Conservation (phyloP, 1,140 invertebrate genomes). For the Heliconius himera region DNA sequence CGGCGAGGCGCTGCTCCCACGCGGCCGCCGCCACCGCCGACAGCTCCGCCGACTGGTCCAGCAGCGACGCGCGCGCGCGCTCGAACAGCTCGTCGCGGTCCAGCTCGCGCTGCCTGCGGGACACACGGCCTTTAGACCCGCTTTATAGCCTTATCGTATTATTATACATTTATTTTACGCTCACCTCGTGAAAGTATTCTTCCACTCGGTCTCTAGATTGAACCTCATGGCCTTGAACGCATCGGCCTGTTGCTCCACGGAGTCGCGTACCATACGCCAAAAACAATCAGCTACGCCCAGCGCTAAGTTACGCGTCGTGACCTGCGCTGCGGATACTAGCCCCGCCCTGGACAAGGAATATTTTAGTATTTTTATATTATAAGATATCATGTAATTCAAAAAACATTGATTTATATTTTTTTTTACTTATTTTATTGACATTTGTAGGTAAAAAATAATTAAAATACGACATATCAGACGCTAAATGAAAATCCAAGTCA, state of each 20-base stretch:
- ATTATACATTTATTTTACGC: background rate
- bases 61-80: constrained; percentile 96
- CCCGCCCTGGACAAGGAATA: constrained; percentile 86
- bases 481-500: too few relatives aligned
- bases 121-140: too few relatives aligned
- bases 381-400: too few relatives aligned
- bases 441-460: too few relatives aligned
- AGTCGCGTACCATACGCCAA: constrained; percentile 99
- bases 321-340: constrained; percentile 96
- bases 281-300: constrained; percentile 98
- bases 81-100: constrained; percentile 99
- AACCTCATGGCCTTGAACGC: constrained; percentile 98
- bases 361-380: too few relatives aligned
- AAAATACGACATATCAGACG: too few relatives aligned
- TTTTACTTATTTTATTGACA: too few relatives aligned
- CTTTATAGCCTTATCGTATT: background rate
- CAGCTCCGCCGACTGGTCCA: constrained; percentile 98
- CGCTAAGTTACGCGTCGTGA: constrained; percentile 97
- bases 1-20: constrained; percentile 94
- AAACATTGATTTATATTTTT: too few relatives aligned
- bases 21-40: constrained; percentile 94
- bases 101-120: constrained; percentile 90
- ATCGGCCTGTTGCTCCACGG: constrained; percentile 99
- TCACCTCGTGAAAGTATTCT: constrained; percentile 97
- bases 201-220: constrained; percentile 99